Conservation (phyloP, 2,113 vertebrate genomes). For the Tapirus terrestris region DNA sequence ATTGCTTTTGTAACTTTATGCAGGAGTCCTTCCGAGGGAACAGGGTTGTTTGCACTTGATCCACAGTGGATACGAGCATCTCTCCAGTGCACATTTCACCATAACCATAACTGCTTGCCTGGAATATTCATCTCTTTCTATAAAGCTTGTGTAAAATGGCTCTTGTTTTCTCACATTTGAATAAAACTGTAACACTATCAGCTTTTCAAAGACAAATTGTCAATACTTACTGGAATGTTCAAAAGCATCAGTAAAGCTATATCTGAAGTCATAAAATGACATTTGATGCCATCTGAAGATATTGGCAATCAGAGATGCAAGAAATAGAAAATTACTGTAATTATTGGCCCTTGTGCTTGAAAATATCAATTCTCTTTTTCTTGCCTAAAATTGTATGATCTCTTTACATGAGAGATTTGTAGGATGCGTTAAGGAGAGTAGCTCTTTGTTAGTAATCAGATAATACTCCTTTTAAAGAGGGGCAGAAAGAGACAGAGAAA, state of each 20-base stretch:
- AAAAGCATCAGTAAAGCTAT: constrained; percentile 59
- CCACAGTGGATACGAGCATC: background rate
- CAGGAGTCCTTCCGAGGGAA: background rate
- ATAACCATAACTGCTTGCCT: background rate
- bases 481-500: background rate
- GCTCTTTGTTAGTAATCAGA: constrained; percentile 44
- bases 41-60: background rate
- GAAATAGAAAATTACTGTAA: constrained; percentile 76
- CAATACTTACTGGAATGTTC: constrained; percentile 75
- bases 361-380: constrained; percentile 66
- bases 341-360: constrained; percentile 62
- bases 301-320: constrained; percentile 64
- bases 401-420: background rate
- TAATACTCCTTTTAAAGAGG: background rate
- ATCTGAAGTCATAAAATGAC: constrained; percentile 60
- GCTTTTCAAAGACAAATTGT: constrained; percentile 71
- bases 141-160: constrained; percentile 57
- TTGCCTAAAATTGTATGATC: background rate
- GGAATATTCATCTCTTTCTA: constrained; percentile 41
- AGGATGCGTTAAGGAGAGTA: constrained; percentile 50
- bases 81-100: constrained; percentile 23
- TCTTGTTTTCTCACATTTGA: constrained; percentile 72
- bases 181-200: constrained; percentile 72
- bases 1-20: constrained; percentile 32
- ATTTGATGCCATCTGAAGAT: constrained; percentile 66